Conservation (phyloP, 2,113 vertebrate genomes). For the Hylia prasina region DNA sequence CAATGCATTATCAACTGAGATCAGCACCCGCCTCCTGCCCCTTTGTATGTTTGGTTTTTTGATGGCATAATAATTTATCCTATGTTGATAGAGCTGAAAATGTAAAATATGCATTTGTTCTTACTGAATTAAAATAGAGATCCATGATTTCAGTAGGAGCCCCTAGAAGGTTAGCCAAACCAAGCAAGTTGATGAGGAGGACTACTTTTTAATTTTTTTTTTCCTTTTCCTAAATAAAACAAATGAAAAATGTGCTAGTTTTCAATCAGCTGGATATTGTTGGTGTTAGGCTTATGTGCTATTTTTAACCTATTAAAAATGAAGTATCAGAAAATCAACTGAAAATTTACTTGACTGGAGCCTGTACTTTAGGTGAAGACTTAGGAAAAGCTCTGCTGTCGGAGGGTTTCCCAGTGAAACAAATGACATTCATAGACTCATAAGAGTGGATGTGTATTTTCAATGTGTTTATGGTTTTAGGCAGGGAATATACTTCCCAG, state of each 20-base stretch:
- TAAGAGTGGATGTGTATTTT: neutral
- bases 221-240: neutral
- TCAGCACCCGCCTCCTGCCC: neutral
- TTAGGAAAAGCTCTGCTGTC: neutral
- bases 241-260: neutral
- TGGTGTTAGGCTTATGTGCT: neutral
- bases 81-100: neutral
- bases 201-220: too few species aligned
- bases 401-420: neutral
- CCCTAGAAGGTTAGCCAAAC: neutral
- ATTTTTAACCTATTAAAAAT: neutral
- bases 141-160: neutral
- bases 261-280: neutral
- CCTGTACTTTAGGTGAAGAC: neutral
- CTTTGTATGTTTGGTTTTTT: neutral
- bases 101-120: neutral
- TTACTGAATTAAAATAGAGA: neutral
- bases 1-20: neutral
- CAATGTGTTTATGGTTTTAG: neutral
- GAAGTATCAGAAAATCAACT: neutral
- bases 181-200: neutral
- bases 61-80: neutral
- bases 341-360: neutral
- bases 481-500: neutral
- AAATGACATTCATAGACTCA: neutral